phyloP scores from a whole-genome alignment of 2,888 invertebrate species.

The Cartodere bifasciata region DNA sequence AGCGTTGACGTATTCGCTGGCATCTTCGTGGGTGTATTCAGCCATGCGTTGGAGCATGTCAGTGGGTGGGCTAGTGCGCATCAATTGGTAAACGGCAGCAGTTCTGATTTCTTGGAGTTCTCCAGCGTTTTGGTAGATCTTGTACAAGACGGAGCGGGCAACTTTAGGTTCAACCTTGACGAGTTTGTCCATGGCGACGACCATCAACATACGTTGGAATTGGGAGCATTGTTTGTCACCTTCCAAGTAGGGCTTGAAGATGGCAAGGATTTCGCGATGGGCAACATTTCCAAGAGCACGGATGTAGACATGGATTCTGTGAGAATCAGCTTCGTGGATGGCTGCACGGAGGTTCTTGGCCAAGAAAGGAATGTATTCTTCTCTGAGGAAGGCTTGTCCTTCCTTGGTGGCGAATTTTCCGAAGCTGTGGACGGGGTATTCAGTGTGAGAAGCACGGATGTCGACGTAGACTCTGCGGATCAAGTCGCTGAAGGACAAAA shows the following conservation, averaged over 20 bases:
- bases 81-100: slow-evolving; percentile 47
- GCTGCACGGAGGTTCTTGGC: slow-evolving; percentile 40
- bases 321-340: slow-evolving; percentile 39
- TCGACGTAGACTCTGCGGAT: slow-evolving; percentile 48
- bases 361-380: slow-evolving; percentile 48
- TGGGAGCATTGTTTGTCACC: slow-evolving; percentile 42
- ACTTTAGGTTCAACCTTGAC: slow-evolving; percentile 38
- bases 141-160: slow-evolving; percentile 46
- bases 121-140: slow-evolving; percentile 50
- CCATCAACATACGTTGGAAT: slow-evolving; percentile 51
- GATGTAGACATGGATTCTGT: slow-evolving; percentile 46
- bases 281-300: slow-evolving; percentile 53
- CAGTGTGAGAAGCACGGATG: slow-evolving; percentile 41
- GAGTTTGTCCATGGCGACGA: slow-evolving; percentile 43
- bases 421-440: slow-evolving; percentile 52
- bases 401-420: slow-evolving; percentile 45
- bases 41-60: slow-evolving; percentile 61
- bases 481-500: slow-evolving; percentile 47
- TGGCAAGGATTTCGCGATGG: slow-evolving; percentile 45
- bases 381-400: slow-evolving; percentile 35
- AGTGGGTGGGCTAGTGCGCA: slow-evolving; percentile 46
- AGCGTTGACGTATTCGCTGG: slow-evolving; percentile 41
- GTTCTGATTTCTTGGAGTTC: slow-evolving; percentile 53
- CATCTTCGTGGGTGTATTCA: slow-evolving; percentile 43
- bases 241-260: slow-evolving; percentile 55